Evolutionary conservation across 2,888 invertebrate genomes (phyloP), one percentile per base, ranked within the genome.

Genomic region (Sinhomidia bicolor): DNA sequence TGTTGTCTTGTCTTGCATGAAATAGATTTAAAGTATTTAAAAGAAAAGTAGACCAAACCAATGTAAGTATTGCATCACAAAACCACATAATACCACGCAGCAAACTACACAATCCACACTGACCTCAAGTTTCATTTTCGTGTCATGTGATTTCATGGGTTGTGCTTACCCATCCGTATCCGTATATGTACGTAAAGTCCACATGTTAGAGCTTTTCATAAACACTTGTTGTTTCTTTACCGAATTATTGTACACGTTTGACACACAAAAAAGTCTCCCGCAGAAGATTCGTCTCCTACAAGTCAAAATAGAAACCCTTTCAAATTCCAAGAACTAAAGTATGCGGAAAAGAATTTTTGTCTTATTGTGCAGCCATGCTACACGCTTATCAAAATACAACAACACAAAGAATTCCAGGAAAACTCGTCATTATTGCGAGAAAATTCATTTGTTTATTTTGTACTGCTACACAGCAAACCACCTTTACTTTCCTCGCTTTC

Each of bases 41-140:
- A 41, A 41, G 23, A 23, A 65, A 68, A 68, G 36, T 36, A 41
- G 68, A 68, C 41, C 68, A 68, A 20, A 68, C 68, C 68, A 68
- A 14, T 6, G 2, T 1, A 6, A 20, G 32, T 1, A 32, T 12
- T 29, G 36, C 41, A 3, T 68, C n/a, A 20, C 5, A n/a, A 32
- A 65, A 65, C 65, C 32, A 32, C 29, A 26, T 12, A 65, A 65
- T 65, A 14, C 26, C 29, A 0, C 20, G 10, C 20, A 5, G 20
- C 17, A 54, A 20, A 54, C 54, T 47, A 10, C 14, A 47, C 5
- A 47, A 47, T 4, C n/a, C 10, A n/a, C 17, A n/a, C 54, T 54
- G 54, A 54, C 54, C 20, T 17, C 54, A 54, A 0, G 12, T 26
- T 36, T 36, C 36, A 36, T 36, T 36, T 36, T 7, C 5, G 1